A percentile compares a stretch with the other conserved stretches of the same genome.
Conservation (phyloP, 2,113 vertebrate species). For the Rousettus leschenaultii region DNA sequence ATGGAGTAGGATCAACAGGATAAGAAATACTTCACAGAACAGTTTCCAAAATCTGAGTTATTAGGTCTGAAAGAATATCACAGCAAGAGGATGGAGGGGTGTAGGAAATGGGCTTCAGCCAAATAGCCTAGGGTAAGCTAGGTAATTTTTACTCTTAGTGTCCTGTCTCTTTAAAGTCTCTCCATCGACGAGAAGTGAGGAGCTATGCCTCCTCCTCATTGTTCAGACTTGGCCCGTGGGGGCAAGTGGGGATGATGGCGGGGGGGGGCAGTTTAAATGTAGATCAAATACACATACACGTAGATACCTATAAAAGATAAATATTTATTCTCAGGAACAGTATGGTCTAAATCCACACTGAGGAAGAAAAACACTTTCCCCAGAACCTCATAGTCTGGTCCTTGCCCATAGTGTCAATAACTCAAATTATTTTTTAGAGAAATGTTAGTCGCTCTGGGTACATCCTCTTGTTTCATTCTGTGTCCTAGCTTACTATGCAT, state of each 20-base stretch:
- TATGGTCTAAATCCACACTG: neutral
- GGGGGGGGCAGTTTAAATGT: neutral
- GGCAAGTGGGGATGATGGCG: neutral
- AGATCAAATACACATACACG: neutral
- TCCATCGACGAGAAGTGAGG: neutral
- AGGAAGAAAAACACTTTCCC: neutral
- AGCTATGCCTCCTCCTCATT: neutral
- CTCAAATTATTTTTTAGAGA: neutral
- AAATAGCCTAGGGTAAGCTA: neutral
- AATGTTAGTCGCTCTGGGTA: neutral
- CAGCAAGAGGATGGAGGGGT: neutral
- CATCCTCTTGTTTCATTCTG: neutral
- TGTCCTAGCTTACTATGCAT: neutral
- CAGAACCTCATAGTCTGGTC: neutral
- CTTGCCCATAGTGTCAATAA: neutral
- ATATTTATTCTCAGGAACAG: neutral
- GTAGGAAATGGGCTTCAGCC: neutral
- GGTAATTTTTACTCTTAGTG: neutral
- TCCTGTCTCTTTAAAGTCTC: conserved; percentile 26
- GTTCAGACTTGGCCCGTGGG: conserved; percentile 37
- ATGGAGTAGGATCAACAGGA: neutral
- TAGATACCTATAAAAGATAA: neutral
- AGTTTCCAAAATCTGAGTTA: neutral
- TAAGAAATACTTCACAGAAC: neutral
- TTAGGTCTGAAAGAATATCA: neutral